phyloP scores from a whole-genome alignment of 2,888 invertebrate species.

The Amiota minor region DNA sequence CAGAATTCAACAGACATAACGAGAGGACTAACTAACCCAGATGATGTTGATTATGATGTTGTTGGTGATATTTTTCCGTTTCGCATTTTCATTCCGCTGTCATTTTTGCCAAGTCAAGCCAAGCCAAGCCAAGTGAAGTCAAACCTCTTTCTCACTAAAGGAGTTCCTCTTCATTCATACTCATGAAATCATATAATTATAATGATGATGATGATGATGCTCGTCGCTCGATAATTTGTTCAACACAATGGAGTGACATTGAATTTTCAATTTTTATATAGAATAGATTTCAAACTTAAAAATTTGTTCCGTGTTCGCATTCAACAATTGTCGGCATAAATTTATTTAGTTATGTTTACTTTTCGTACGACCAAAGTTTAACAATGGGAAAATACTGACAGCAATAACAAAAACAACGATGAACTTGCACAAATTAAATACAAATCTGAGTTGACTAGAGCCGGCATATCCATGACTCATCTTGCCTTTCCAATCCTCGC shows the following conservation, averaged over 20 bases:
- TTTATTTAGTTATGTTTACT: conserved; percentile 11
- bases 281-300: neutral
- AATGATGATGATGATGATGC: neutral
- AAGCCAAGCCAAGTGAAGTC: neutral
- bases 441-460: neutral
- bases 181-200: neutral
- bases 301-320: neutral
- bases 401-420: neutral
- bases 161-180: no score
- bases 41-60: conserved; percentile 24
- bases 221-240: conserved; percentile 8
- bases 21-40: neutral
- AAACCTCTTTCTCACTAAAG: no score
- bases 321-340: conserved; percentile 19
- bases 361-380: neutral
- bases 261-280: neutral
- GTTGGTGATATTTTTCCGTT: neutral
- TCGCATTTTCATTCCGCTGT: neutral
- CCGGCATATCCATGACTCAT: neutral
- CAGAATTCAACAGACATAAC: neutral
- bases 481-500: no score
- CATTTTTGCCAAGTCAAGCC: neutral
- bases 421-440: conserved; percentile 17
- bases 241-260: neutral
- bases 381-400: conserved; percentile 7